These are phyloP conservation scores for Bicyclus anynana DNA, from an alignment of 1,140 invertebrate genomes.

Conservation along the genomic window DNA sequence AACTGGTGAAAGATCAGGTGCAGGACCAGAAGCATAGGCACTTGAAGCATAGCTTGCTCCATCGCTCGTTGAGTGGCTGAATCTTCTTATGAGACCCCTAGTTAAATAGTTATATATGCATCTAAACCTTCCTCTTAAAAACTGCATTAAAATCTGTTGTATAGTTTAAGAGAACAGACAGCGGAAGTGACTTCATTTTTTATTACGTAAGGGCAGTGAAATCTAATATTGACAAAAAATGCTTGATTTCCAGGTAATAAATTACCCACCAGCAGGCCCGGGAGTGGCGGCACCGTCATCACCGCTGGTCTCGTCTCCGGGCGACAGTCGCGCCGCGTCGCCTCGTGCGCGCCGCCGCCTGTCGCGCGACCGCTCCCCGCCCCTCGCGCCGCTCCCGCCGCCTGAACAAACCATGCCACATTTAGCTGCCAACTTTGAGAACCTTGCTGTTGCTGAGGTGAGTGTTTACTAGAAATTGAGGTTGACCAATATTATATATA, in stretches of 20 bases:
- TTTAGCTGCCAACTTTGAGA: constrained; percentile 63
- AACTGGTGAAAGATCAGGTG: too few relatives aligned
- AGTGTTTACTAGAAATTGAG: neutral
- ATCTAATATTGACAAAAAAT: neutral
- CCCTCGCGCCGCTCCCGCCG: constrained; percentile 46
- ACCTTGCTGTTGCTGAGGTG: constrained; percentile 54
- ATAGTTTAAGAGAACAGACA: too few relatives aligned
- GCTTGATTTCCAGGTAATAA: constrained; percentile 46
- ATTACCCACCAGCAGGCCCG: constrained; percentile 35
- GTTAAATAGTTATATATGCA: too few relatives aligned
- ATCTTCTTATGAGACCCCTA: too few relatives aligned
- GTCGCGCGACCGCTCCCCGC: constrained; percentile 75
- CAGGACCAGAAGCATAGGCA: too few relatives aligned
- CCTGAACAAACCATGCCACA: constrained; percentile 69
- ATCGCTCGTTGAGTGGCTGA: too few relatives aligned
- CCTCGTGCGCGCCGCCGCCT: constrained; percentile 73
- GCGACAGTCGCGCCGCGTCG: constrained; percentile 79
- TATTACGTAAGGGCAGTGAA: too few relatives aligned
- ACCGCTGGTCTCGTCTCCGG: constrained; percentile 79
- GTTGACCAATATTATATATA: too few relatives aligned
- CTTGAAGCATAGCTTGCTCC: too few relatives aligned
- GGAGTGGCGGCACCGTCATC: constrained; percentile 69
- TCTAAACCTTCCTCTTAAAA: too few relatives aligned
- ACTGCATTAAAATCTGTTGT: too few relatives aligned
- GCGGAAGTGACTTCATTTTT: too few relatives aligned